Conservation (phyloP, 2,888 invertebrate species). For the Brachypterus glaber region DNA sequence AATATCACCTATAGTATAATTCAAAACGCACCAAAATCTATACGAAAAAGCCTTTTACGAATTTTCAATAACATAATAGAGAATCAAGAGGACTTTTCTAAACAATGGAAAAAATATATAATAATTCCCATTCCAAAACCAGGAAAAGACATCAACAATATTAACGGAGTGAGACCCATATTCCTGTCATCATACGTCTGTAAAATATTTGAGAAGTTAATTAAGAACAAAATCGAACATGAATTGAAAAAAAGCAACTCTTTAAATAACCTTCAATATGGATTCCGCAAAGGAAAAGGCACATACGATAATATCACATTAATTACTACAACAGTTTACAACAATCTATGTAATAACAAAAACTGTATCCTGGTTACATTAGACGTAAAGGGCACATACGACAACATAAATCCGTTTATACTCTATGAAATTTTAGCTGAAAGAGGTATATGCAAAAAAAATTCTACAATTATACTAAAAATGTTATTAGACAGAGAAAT, state of each 20-base stretch:
- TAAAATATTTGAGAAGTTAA: conserved; percentile 7
- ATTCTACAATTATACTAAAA: not conserved
- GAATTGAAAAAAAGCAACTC: conserved; percentile 2
- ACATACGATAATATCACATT: not conserved
- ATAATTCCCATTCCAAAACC: conserved; percentile 7
- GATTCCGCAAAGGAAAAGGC: conserved; percentile 7
- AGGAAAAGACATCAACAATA: conserved; percentile 4
- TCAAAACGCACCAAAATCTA: no score
- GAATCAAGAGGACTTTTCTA: no score
- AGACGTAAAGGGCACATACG: conserved; percentile 10
- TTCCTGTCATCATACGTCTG: conserved; percentile 5
- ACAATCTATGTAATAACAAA: conserved; percentile 1
- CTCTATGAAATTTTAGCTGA: conserved; percentile 2
- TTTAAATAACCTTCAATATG: conserved; percentile 3
- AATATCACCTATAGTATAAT: no score
- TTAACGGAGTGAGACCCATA: conserved; percentile 8
- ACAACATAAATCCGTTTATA: conserved; percentile 5
- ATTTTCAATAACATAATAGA: no score
- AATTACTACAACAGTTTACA: not conserved
- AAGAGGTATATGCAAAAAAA: not conserved
- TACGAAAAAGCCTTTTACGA: no score
- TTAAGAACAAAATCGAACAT: conserved; percentile 5
- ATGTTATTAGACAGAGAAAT: not conserved
- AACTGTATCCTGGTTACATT: conserved; percentile 3
- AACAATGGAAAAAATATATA: conserved; percentile 3